phyloP scores from a whole-genome alignment of 2,888 invertebrate species.

The Ectemnius cavifrons region DNA sequence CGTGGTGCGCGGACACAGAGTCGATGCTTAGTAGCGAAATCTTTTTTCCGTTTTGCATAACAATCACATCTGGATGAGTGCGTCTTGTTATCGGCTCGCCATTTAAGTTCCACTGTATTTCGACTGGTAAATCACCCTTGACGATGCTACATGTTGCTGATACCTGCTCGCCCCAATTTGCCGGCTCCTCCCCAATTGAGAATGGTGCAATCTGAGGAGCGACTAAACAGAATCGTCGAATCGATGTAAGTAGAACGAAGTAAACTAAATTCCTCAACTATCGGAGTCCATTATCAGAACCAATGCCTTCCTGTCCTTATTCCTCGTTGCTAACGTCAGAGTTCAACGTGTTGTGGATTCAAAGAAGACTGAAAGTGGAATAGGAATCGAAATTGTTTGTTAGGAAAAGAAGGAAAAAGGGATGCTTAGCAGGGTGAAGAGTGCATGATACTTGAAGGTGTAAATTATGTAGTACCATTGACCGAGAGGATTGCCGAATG shows the following conservation, averaged over 20 bases:
- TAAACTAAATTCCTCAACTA: constrained; percentile 21
- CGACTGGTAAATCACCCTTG: constrained; percentile 89
- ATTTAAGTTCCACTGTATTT: constrained; percentile 84
- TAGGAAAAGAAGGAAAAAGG: background rate
- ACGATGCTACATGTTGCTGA: constrained; percentile 86
- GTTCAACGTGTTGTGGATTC: background rate
- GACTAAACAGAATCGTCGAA: constrained; percentile 76
- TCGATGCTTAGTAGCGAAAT: constrained; percentile 77
- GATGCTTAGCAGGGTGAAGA: background rate
- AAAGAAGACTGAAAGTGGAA: background rate
- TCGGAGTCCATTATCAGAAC: constrained; percentile 8
- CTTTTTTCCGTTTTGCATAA: constrained; percentile 72
- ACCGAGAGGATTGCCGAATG: constrained; percentile 80
- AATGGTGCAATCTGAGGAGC: constrained; percentile 85
- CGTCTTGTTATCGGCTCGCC: constrained; percentile 62
- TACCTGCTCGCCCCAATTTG: constrained; percentile 88
- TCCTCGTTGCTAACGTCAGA: too few species aligned
- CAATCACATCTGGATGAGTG: constrained; percentile 68
- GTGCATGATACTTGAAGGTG: constrained; percentile 22
- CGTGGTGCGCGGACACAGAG: constrained; percentile 77
- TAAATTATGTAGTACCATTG: constrained; percentile 77
- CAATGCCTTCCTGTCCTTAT: too few species aligned
- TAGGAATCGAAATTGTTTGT: background rate
- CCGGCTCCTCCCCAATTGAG: constrained; percentile 84
- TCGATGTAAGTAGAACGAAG: constrained; percentile 52